A percentile compares a stretch with the other conserved stretches of the same genome.
phyloP scores from a whole-genome alignment of 1,140 invertebrate species.

The Metaphire vulgaris region DNA sequence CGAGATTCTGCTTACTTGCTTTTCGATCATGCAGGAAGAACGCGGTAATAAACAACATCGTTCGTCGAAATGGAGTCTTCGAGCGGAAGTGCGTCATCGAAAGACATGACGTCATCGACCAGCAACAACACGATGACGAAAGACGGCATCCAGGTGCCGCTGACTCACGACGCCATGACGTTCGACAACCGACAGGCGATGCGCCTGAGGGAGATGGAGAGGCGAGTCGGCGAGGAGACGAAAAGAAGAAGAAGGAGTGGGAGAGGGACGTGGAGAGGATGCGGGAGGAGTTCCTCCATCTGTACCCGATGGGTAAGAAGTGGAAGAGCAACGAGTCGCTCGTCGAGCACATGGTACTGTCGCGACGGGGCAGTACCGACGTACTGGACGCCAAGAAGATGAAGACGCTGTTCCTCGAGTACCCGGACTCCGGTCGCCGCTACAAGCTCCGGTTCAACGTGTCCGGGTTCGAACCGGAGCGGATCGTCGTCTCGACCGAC shows the following conservation, averaged over 20 bases:
- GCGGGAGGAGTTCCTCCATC: constrained; percentile 22
- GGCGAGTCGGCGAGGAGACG: constrained; percentile 9
- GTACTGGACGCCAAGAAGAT: constrained; percentile 17
- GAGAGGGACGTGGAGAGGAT: constrained; percentile 22
- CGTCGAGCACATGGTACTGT: not conserved
- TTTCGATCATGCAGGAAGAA: too few relatives aligned
- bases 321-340: not conserved
- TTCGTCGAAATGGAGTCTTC: not conserved
- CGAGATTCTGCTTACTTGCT: too few relatives aligned
- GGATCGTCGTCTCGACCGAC: constrained; percentile 3
- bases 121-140: not conserved
- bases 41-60: not conserved
- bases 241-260: constrained; percentile 20
- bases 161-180: constrained; percentile 21
- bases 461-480: constrained; percentile 8
- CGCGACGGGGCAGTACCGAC: constrained; percentile 18
- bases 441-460: constrained; percentile 24
- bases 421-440: constrained; percentile 12
- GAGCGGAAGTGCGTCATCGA: not conserved
- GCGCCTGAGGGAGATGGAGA: constrained; percentile 21
- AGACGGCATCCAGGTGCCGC: constrained; percentile 20
- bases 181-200: constrained; percentile 12
- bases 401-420: constrained; percentile 24
- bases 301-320: constrained; percentile 1
- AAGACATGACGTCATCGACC: not conserved